Evolutionary conservation across 2,113 vertebrate species (phyloP).

Genomic region (Odocoileus virginianus): DNA sequence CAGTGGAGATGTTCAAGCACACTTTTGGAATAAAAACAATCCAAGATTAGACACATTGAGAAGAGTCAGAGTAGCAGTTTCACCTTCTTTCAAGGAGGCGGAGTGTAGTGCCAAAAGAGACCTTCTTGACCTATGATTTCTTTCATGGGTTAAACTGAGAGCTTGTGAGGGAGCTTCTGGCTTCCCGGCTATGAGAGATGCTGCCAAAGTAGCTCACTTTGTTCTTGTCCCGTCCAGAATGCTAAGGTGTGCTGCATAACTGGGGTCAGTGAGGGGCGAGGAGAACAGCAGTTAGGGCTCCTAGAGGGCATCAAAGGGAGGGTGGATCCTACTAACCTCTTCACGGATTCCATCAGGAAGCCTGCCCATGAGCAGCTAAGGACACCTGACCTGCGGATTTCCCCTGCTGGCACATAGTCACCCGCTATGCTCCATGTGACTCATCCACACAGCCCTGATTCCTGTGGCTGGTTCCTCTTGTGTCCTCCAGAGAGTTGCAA

Average conservation of each 20-base stretch:
- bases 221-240: background rate
- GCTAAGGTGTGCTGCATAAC: background rate
- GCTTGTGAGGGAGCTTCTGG: background rate
- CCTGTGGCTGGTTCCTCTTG: background rate
- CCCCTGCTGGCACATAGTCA: background rate
- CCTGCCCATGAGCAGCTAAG: too few species aligned
- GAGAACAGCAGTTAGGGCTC: background rate
- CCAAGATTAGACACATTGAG: background rate
- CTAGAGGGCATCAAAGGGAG: background rate
- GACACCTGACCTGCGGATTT: background rate
- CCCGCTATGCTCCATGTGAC: rapidly evolving
- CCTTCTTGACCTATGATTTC: background rate
- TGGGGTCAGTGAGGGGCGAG: background rate
- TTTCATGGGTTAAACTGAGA: background rate
- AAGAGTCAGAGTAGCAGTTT: background rate
- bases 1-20: background rate
- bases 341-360: background rate
- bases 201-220: background rate
- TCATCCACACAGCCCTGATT: background rate
- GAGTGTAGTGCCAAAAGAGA: background rate
- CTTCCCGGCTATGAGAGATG: background rate
- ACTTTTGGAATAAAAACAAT: background rate
- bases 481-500: background rate
- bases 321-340: background rate
- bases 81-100: background rate